Base-by-base conservation (phyloP, 2,797 vertebrate species). In the Spinus pinus region DNA sequence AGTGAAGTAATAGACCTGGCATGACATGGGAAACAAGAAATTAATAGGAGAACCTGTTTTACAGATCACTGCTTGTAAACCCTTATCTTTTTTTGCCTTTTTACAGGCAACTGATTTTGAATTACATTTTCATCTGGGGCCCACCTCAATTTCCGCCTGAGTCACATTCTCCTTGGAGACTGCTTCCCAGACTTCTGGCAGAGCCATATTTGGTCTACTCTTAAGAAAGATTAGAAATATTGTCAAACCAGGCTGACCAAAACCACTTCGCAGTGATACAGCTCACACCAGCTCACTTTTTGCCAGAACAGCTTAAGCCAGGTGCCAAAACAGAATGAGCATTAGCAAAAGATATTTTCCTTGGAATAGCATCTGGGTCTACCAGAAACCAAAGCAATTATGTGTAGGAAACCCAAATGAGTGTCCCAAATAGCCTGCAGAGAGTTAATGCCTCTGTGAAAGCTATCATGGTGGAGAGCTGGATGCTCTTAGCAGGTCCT, bases 101-200 rank as follows among this genome's bases (percentile, higher is more conserved):
- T 81, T 86, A 86, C 33, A 60, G 27, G 89, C 62, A 81, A 75
- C 58, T 1, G 21, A 30, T 37, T 95, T 86, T 56, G 84, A 80
- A 89, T 83, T 69, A 72, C 44, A 50, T 92, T 91, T 91, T 95
- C 81, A 35, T 95, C 72, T 95, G 88, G 65, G 65, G 65, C 64
- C 91, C 70, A 83, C 58, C 89, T 91, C 75, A 49, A 5, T 90
- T 95, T 91, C 89, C 1, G 0, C 88, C 47, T 95, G 93, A 96
- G 90, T 95, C 92, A 94, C 92, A 56, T 95, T 93, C 78, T 93
- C 95, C 92, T 88, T 58, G 83, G 70, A 93, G 93, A 79, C 77
- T 77, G 47, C 62, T 93, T 92, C 49, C 81, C 65, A 96, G 94
- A 73, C 86, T 95, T 58, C 90, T 92, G 93, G 78, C 86, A 88